These are phyloP conservation scores for Orthochromis indermauri DNA, from an alignment of 2,113 vertebrate species.

Conservation along the genomic window DNA sequence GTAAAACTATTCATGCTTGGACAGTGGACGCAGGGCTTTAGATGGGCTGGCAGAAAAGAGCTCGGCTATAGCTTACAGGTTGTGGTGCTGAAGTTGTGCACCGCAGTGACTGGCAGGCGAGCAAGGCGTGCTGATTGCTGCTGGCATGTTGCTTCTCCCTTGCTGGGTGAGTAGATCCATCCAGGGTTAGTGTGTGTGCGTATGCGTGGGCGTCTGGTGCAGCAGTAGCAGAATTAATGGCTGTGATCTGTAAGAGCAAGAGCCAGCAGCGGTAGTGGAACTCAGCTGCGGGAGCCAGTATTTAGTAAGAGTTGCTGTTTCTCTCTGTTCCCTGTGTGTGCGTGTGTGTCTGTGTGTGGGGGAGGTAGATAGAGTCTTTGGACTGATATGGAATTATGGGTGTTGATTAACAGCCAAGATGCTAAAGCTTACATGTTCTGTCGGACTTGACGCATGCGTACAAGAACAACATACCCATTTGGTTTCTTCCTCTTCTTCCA, in stretches of 20 bases:
- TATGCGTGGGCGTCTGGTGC: constrained; percentile 47
- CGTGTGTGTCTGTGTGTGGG: neutral
- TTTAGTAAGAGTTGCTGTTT: constrained; percentile 9
- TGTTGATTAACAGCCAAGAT: constrained; percentile 26
- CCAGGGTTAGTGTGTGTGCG: constrained; percentile 23
- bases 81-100: constrained; percentile 57
- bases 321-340: neutral
- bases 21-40: neutral
- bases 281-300: constrained; percentile 28
- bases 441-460: neutral
- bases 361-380: neutral
- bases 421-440: constrained; percentile 17
- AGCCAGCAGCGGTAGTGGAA: constrained; percentile 23
- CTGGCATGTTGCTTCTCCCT: constrained; percentile 57
- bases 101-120: constrained; percentile 41
- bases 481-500: neutral
- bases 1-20: neutral
- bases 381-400: constrained; percentile 15
- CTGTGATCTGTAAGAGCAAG: constrained; percentile 57
- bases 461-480: neutral
- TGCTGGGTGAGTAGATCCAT: constrained; percentile 60
- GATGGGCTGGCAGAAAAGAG: constrained; percentile 1
- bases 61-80: constrained; percentile 40
- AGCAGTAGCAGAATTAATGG: constrained; percentile 61
- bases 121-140: constrained; percentile 35